Percentiles rank a stretch among this genome's conserved stretches.
Conservation (phyloP, 2,888 invertebrate genomes). For the Ptilodon capucinus region DNA sequence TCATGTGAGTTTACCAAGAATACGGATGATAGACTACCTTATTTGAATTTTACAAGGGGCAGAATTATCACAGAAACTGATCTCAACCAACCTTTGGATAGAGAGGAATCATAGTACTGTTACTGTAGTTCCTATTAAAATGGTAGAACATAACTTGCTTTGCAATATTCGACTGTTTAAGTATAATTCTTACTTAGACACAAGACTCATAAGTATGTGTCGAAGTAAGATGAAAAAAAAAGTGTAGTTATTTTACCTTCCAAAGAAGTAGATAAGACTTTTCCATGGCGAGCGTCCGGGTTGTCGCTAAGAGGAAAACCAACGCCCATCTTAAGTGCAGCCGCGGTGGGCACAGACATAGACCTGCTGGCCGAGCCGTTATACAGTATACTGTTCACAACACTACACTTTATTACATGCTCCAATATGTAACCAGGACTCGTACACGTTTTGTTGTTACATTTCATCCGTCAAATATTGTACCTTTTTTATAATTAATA, state of each 20-base stretch:
- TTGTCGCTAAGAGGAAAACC: slow-evolving; percentile 90
- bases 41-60: too few species aligned
- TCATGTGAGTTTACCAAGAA: too few species aligned
- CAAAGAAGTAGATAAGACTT: slow-evolving; percentile 84
- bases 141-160: too few species aligned
- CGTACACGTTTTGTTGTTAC: neutral
- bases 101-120: too few species aligned
- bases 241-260: slow-evolving; percentile 69
- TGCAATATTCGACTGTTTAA: too few species aligned
- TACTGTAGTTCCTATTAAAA: too few species aligned
- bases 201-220: too few species aligned
- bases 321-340: slow-evolving; percentile 93
- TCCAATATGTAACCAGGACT: neutral
- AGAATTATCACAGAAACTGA: too few species aligned
- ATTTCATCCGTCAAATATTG: neutral
- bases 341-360: slow-evolving; percentile 90
- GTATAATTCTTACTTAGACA: too few species aligned
- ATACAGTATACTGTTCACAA: slow-evolving; percentile 47
- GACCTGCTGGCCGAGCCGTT: slow-evolving; percentile 80
- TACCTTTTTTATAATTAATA: too few species aligned
- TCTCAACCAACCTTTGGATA: too few species aligned
- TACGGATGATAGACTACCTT: too few species aligned
- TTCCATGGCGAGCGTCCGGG: slow-evolving; percentile 87
- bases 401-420: neutral
- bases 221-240: neutral